A percentile compares a stretch with the other conserved stretches of the same genome.
Evolutionary conservation across 1,140 invertebrate species (phyloP).

Genomic region (Atta colombica): DNA sequence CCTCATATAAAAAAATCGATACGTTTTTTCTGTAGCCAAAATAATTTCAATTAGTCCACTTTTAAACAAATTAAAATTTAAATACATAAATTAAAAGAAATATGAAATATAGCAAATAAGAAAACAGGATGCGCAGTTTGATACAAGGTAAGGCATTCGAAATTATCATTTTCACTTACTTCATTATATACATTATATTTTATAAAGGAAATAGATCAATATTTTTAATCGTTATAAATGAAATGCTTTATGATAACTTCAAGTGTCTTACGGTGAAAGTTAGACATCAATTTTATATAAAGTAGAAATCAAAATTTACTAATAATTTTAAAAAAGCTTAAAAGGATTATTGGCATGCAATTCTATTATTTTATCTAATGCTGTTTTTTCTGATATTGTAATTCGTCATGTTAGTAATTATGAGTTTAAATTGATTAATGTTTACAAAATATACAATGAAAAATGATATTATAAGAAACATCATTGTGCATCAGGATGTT

Average conservation of each 20-base stretch:
- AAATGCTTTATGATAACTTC: slow-evolving; percentile 8
- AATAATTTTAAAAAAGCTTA: slow-evolving; percentile 10
- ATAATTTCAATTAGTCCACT: slow-evolving; percentile 19
- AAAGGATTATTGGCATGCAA: slow-evolving; percentile 36
- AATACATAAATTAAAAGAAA: slow-evolving; percentile 41
- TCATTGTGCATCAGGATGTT: slow-evolving; percentile 52
- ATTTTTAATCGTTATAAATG: not conserved
- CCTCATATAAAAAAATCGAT: slow-evolving; percentile 2
- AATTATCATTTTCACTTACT: slow-evolving; percentile 19
- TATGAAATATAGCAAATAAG: slow-evolving; percentile 18
- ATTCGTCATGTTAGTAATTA: slow-evolving; percentile 23
- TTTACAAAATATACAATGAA: slow-evolving; percentile 59
- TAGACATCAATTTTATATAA: slow-evolving; percentile 62
- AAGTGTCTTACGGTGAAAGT: not conserved
- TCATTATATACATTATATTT: not conserved
- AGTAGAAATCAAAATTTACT: slow-evolving; percentile 49
- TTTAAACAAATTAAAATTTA: not conserved
- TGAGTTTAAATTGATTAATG: slow-evolving; percentile 40
- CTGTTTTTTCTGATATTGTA: slow-evolving; percentile 33
- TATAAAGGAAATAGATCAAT: not conserved
- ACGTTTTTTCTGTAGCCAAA: not conserved
- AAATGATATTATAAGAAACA: slow-evolving; percentile 44
- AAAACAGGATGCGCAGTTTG: slow-evolving; percentile 64
- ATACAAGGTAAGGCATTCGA: slow-evolving; percentile 17
- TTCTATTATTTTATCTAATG: slow-evolving; percentile 22